These are phyloP conservation scores for Mamestra brassicae DNA, from an alignment of 2,888 invertebrate species.

Conservation along the genomic window DNA sequence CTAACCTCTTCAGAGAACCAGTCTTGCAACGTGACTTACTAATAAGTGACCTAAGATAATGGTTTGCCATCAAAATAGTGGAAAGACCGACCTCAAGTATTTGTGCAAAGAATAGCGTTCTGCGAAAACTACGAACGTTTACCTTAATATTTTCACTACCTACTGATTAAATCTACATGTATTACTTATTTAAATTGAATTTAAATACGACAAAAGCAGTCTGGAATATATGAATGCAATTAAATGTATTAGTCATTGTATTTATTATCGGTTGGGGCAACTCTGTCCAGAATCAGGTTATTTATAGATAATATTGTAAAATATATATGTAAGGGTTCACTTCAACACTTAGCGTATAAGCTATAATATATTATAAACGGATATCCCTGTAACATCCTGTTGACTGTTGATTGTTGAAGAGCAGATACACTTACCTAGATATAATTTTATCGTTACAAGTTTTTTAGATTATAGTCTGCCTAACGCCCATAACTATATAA, in stretches of 20 bases:
- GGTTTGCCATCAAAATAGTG: slow-evolving; percentile 43
- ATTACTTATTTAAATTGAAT: neutral
- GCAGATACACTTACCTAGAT: neutral
- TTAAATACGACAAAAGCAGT: slow-evolving; percentile 11
- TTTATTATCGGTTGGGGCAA: neutral
- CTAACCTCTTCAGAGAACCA: slow-evolving; percentile 41
- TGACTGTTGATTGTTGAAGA: slow-evolving; percentile 9
- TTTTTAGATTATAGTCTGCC: slow-evolving; percentile 7
- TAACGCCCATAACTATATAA: neutral
- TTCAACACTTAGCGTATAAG: slow-evolving; percentile 10
- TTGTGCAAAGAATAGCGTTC: slow-evolving; percentile 33
- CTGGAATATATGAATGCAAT: neutral
- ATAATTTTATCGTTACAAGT: slow-evolving; percentile 24
- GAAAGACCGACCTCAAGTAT: slow-evolving; percentile 40
- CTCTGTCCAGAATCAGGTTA: neutral
- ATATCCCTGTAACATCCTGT: slow-evolving; percentile 26
- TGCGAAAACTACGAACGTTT: slow-evolving; percentile 26
- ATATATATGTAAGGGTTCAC: neutral
- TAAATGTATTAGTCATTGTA: neutral
- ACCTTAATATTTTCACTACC: slow-evolving; percentile 5
- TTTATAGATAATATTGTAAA: neutral
- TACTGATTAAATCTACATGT: slow-evolving; percentile 7
- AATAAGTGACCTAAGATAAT: slow-evolving; percentile 32
- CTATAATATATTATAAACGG: neutral
- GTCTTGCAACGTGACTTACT: slow-evolving; percentile 33